Percentiles rank a stretch among this genome's conserved stretches.
Evolutionary conservation across 2,113 vertebrate genomes (phyloP).

Genomic region (Odobenus rosmarus): DNA sequence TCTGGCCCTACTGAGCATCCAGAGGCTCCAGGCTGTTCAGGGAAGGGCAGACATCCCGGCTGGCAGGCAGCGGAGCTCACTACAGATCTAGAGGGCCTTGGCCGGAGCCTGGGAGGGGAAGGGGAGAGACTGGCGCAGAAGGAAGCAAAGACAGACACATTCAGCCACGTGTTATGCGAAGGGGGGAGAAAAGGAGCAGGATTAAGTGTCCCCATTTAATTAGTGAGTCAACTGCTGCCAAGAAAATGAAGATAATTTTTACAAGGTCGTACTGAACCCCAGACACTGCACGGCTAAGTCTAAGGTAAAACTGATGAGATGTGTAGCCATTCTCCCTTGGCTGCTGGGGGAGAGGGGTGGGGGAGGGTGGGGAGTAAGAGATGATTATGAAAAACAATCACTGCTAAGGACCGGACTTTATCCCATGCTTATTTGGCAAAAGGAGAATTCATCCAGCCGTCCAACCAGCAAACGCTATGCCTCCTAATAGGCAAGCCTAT

Average conservation of each 20-base stretch:
- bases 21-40: background rate
- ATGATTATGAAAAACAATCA: background rate
- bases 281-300: background rate
- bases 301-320: background rate
- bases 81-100: background rate
- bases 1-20: background rate
- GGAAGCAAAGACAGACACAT: background rate
- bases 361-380: background rate
- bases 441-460: background rate
- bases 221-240: background rate
- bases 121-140: background rate
- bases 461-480: background rate
- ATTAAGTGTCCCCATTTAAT: background rate
- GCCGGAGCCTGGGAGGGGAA: background rate
- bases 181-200: background rate
- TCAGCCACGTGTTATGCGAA: background rate
- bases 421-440: background rate
- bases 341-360: background rate
- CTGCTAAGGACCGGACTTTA: background rate
- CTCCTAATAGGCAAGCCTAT: background rate
- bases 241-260: slow-evolving; percentile 32
- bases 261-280: background rate
- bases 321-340: background rate
- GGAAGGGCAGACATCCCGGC: background rate
- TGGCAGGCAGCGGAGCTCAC: background rate